phyloP scores from a whole-genome alignment of 2,797 vertebrate species.

The Centroberyx gerrardi region DNA sequence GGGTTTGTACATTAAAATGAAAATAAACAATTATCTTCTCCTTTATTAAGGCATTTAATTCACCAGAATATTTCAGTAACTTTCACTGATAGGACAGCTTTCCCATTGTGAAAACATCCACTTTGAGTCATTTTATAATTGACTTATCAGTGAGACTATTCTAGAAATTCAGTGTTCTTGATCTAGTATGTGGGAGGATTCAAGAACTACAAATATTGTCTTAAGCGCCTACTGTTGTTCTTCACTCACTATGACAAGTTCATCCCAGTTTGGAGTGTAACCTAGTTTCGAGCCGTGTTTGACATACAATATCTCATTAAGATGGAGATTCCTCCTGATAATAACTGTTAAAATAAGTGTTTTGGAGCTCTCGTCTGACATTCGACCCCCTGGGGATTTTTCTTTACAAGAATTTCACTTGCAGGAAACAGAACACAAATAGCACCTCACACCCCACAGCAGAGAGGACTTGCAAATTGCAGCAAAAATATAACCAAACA shows the following conservation, averaged over 20 bases:
- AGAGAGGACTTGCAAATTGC: not conserved
- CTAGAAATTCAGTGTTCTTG: too few species aligned
- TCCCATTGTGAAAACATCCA: not conserved
- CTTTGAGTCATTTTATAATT: not conserved
- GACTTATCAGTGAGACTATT: conserved; percentile 1
- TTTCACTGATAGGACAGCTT: not conserved
- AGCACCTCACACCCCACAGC: conserved; percentile 3
- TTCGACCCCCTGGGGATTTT: not conserved
- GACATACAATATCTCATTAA: not conserved
- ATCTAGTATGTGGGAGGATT: too few species aligned
- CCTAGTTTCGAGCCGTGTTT: too few species aligned
- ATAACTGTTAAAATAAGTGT: not conserved
- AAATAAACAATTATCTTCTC: not conserved
- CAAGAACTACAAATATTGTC: too few species aligned
- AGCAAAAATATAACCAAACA: conserved; percentile 25
- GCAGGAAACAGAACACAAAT: conserved; percentile 27
- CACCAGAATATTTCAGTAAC: not conserved
- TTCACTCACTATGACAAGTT: not conserved
- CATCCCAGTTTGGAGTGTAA: too few species aligned
- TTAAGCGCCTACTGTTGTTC: not conserved
- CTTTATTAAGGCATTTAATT: not conserved
- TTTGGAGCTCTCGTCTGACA: not conserved
- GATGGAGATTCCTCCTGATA: not conserved
- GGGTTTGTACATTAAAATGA: not conserved
- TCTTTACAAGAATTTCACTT: not conserved